phyloP scores from a whole-genome alignment of 2,888 invertebrate genomes.

The Callosobruchus maculatus region DNA sequence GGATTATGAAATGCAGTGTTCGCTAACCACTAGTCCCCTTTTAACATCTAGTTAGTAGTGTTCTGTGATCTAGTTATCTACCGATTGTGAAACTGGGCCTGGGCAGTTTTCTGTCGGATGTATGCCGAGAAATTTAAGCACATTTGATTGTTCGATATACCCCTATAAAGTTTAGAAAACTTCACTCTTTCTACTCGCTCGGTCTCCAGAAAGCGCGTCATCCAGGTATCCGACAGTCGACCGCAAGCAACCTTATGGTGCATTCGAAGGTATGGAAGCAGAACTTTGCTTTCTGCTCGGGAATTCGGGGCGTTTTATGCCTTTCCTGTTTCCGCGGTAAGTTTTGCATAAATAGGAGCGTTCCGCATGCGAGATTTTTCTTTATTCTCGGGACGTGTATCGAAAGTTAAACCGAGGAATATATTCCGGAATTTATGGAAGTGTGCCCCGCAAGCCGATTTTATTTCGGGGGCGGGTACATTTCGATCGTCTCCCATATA shows the following conservation, averaged over 20 bases:
- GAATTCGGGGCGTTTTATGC: slow-evolving; percentile 6
- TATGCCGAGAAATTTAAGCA: no score
- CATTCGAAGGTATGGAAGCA: not conserved
- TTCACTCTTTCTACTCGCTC: not conserved
- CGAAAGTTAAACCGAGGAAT: slow-evolving; percentile 31
- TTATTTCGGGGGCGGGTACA: not conserved
- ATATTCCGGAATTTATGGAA: slow-evolving; percentile 8
- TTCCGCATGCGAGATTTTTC: slow-evolving; percentile 31
- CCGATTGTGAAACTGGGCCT: no score
- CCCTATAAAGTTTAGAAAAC: not conserved
- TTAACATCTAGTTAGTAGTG: no score
- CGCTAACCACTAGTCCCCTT: no score
- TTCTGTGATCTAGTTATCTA: no score
- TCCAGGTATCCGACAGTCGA: not conserved
- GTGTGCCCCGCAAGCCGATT: not conserved
- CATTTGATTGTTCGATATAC: no score
- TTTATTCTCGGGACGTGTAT: slow-evolving; percentile 35
- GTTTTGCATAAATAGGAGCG: slow-evolving; percentile 36
- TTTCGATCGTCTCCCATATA: not conserved
- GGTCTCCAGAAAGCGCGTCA: not conserved
- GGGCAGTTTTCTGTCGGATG: no score
- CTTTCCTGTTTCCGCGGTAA: slow-evolving; percentile 21
- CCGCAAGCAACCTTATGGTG: not conserved
- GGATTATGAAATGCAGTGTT: no score
- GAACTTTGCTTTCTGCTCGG: not conserved